phyloP scores from a whole-genome alignment of 2,113 vertebrate species.

The Misgurnus anguillicaudatus region DNA sequence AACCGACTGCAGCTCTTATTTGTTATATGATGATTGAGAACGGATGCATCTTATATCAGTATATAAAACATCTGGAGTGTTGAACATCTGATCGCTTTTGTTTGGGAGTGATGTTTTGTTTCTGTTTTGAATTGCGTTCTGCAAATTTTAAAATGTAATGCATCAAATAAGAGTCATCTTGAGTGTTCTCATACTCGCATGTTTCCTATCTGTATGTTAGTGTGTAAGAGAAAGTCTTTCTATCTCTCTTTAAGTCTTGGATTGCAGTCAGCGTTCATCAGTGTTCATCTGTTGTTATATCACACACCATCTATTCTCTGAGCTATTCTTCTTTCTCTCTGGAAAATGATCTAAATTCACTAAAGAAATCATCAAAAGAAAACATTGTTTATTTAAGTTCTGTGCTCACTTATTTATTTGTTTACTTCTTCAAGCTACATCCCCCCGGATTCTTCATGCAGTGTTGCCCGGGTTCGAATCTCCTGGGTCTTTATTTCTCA shows the following conservation, averaged over 20 bases:
- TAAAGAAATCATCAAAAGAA: constrained; percentile 41
- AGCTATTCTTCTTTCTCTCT: constrained; percentile 7
- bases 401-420: constrained; percentile 54
- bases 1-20: neutral
- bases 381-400: constrained; percentile 57
- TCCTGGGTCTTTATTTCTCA: constrained; percentile 12
- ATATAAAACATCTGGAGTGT: neutral
- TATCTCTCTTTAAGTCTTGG: constrained; percentile 9
- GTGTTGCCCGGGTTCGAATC: constrained; percentile 24
- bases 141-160: neutral
- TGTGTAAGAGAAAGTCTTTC: neutral
- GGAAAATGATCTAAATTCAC: constrained; percentile 14
- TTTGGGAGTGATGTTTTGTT: neutral
- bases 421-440: constrained; percentile 54
- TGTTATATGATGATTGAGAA: neutral
- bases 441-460: constrained; percentile 35
- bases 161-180: neutral
- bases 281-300: neutral
- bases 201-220: neutral
- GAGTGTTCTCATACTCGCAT: neutral
- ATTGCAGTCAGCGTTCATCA: constrained; percentile 21
- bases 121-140: neutral
- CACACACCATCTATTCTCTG: neutral
- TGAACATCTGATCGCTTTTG: neutral
- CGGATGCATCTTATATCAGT: neutral